Evolutionary conservation across 2,113 vertebrate genomes (phyloP).

Genomic region (Stegostoma tigrinum): DNA sequence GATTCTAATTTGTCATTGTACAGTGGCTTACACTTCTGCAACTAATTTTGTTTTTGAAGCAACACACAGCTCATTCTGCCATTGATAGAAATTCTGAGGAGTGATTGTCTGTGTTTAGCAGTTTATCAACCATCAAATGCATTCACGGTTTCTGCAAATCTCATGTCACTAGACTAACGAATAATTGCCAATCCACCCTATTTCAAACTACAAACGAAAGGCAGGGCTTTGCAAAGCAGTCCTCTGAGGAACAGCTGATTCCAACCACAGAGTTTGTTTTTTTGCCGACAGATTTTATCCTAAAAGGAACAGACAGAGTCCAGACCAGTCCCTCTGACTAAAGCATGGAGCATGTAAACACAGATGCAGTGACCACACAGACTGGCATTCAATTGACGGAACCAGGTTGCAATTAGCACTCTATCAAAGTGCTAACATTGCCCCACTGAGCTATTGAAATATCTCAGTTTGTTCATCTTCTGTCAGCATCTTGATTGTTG

Average conservation of each 20-base stretch:
- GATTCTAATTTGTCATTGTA: constrained; percentile 69
- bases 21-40: constrained; percentile 63
- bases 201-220: constrained; percentile 56
- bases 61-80: constrained; percentile 58
- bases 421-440: background rate
- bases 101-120: constrained; percentile 58
- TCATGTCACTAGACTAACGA: constrained; percentile 53
- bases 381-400: constrained; percentile 40
- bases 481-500: background rate
- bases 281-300: constrained; percentile 45
- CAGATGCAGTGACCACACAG: constrained; percentile 48
- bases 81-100: constrained; percentile 71
- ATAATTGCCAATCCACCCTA: constrained; percentile 47
- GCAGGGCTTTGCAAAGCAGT: constrained; percentile 49
- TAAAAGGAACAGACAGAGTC: constrained; percentile 53
- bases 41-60: constrained; percentile 82
- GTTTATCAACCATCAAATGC: constrained; percentile 69
- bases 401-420: constrained; percentile 44
- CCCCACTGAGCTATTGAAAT: constrained; percentile 39
- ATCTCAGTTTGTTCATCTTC: background rate
- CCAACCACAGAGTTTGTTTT: constrained; percentile 50
- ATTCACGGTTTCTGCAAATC: constrained; percentile 52
- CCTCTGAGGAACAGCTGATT: constrained; percentile 51
- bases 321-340: constrained; percentile 44
- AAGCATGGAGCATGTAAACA: constrained; percentile 50